Percentiles rank a stretch among this genome's conserved stretches.
Evolutionary conservation across 2,113 vertebrate species (phyloP).

Genomic region (Apteryx owenii): DNA sequence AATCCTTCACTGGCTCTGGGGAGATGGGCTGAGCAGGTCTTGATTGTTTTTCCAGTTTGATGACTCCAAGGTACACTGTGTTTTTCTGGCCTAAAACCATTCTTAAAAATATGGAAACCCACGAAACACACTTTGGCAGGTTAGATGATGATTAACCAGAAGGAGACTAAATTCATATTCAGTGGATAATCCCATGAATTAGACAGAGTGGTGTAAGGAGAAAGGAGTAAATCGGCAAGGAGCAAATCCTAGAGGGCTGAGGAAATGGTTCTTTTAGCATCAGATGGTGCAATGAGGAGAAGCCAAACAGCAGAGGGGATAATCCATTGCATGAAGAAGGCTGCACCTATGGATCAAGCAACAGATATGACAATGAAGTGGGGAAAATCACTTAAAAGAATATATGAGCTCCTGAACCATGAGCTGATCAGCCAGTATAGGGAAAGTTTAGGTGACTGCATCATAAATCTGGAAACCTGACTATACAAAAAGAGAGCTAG

Average conservation of each 20-base stretch:
- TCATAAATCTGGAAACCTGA: neutral
- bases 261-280: neutral
- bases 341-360: neutral
- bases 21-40: conserved; percentile 10
- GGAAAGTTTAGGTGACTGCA: neutral
- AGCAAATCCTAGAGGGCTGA: neutral
- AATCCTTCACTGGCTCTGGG: neutral
- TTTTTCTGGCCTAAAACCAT: conserved; percentile 35
- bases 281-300: neutral
- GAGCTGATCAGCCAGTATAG: neutral
- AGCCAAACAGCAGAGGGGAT: neutral
- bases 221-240: neutral
- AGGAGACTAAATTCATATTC: neutral
- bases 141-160: conserved; percentile 24
- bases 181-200: neutral
- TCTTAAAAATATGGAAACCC: conserved; percentile 22
- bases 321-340: neutral
- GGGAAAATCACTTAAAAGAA: neutral
- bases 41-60: conserved; percentile 55
- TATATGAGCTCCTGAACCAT: neutral
- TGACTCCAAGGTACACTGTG: conserved; percentile 29
- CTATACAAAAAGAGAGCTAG: neutral
- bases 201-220: neutral
- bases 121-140: conserved; percentile 13
- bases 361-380: neutral